Evolutionary conservation across 2,888 invertebrate species (phyloP), one percentile per base, ranked within the genome.

Genomic region (Pachliopta kotzebuea): DNA sequence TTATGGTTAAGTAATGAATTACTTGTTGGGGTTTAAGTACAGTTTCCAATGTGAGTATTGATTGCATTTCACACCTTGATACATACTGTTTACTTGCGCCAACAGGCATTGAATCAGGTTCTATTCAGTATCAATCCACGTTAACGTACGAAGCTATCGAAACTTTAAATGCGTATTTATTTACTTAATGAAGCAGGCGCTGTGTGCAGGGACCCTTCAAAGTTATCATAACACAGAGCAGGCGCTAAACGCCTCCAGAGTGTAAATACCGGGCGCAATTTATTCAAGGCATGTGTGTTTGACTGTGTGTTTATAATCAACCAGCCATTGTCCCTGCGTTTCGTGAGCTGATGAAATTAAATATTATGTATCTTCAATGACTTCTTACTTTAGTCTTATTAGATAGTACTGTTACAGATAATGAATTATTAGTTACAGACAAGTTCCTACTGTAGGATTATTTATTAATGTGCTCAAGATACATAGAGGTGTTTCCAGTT

Each of bases 201-300:
- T 64, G 62, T 67, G 61, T 62, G 60, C 65, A 11, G 55, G 67
- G 54, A 62, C 69, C 62, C 60, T 63, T 63, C 59, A 60, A 59
- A 56, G 57, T 64, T 53, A 58, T 60, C 69, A 76, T 72, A 76
- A 74, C 71, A 75, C 70, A 72, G 72, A 73, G 74, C 73, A 72
- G 71, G 71, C 72, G 78, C 72, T 74, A 74, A 78, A 75, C 73
- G 71, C 69, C 73, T 72, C 70, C 72, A 65, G 59, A 62, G 54
- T 60, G 69, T 70, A 73, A 72, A 74, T 68, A 72, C 17, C 24
- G 23, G 23, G 37, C 53, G 23, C 54, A 62, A 31, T 53, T 45
- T 4, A 20, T 55, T 73, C 69, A 70, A 68, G 70, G 71, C 65
- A n/a, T n/a, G 65, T 69, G 71, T 71, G 72, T 71, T 74, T 70